phyloP scores from a whole-genome alignment of 2,797 vertebrate genomes.

The Bryconaethiops microstoma region DNA sequence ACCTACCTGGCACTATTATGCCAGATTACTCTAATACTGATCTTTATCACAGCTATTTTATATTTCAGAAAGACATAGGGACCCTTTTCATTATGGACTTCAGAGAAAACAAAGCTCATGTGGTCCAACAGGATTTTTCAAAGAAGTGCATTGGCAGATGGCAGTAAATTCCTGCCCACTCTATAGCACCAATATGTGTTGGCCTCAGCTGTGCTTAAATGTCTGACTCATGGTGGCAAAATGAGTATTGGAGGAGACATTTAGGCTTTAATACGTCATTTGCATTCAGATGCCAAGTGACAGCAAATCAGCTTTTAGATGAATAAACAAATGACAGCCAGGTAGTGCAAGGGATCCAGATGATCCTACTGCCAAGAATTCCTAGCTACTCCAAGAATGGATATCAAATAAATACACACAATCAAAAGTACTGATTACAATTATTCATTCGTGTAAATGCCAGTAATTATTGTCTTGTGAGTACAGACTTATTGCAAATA shows the following conservation, averaged over 20 bases:
- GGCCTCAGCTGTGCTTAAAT: background rate
- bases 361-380: background rate
- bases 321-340: background rate
- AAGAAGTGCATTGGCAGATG: background rate
- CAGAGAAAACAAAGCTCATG: background rate
- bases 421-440: background rate
- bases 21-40: background rate
- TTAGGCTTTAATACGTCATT: background rate
- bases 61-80: background rate
- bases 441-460: background rate
- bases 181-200: background rate
- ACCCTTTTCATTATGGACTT: background rate
- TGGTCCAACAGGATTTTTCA: background rate
- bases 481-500: slow-evolving; percentile 1
- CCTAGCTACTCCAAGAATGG: slow-evolving; percentile 16
- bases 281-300: slow-evolving; percentile 9
- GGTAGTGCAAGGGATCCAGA: background rate
- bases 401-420: background rate
- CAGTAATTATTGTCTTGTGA: background rate
- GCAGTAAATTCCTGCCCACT: background rate
- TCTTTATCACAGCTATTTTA: background rate
- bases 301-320: background rate
- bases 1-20: background rate
- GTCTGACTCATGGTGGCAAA: background rate
- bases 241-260: background rate